These are phyloP conservation scores for Luehdorfia chinensis DNA, from an alignment of 1,140 invertebrate species.

Conservation along the genomic window DNA sequence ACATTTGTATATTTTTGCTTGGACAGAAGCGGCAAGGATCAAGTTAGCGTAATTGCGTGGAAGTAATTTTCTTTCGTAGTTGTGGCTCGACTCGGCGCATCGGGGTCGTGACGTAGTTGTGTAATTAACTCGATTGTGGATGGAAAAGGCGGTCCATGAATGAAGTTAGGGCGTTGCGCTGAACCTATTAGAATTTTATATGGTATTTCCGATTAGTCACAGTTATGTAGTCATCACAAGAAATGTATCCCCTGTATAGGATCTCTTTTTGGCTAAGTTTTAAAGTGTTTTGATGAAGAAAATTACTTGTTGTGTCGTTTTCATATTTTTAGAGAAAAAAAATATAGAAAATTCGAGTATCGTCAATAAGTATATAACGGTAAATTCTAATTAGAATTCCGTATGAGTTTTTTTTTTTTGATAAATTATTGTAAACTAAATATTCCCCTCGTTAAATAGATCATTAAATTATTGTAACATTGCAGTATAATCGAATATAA, in stretches of 20 bases:
- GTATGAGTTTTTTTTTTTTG: slow-evolving; percentile 47
- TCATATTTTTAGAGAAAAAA: slow-evolving; percentile 62
- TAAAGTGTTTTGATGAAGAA: slow-evolving; percentile 42
- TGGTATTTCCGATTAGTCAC: slow-evolving; percentile 50
- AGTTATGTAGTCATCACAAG: slow-evolving; percentile 67
- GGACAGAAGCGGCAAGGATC: slow-evolving; percentile 39
- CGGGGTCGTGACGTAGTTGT: too few relatives aligned
- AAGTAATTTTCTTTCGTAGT: too few relatives aligned
- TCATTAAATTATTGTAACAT: slow-evolving; percentile 64
- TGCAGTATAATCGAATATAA: slow-evolving; percentile 64
- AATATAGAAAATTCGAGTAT: slow-evolving; percentile 52
- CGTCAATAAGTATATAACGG: too few relatives aligned
- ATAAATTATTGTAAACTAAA: slow-evolving; percentile 66
- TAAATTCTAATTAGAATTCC: slow-evolving; percentile 41
- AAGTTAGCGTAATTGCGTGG: too few relatives aligned
- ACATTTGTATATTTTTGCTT: slow-evolving; percentile 72
- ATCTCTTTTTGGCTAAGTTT: too few relatives aligned
- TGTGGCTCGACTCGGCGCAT: too few relatives aligned
- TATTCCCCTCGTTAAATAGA: slow-evolving; percentile 64
- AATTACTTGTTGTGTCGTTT: slow-evolving; percentile 69
- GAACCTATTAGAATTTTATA: background rate
- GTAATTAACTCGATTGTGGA: too few relatives aligned
- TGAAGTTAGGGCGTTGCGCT: background rate
- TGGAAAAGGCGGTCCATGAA: background rate
- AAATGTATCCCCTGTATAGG: slow-evolving; percentile 41